Conservation (phyloP, 2,113 vertebrate genomes). For the rabbit (Oryctolagus cuniculus) region DNA sequence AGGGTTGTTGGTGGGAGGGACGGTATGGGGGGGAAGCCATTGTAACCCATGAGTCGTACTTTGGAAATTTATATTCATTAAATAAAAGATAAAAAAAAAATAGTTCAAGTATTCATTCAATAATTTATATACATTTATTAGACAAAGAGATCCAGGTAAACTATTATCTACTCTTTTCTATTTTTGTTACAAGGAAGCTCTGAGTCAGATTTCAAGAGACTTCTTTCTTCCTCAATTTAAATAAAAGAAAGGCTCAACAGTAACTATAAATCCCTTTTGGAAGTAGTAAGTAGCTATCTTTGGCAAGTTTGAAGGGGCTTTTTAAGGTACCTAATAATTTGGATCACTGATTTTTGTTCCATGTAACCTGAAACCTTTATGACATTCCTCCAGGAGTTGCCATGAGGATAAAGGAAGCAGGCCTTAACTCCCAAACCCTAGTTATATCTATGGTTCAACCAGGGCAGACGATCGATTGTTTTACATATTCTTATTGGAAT, state of each 20-base stretch:
- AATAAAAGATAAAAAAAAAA: too few relatives aligned
- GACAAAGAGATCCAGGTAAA: neutral
- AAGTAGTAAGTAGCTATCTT: neutral
- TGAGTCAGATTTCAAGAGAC: neutral
- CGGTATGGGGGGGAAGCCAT: too few relatives aligned
- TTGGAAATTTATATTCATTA: too few relatives aligned
- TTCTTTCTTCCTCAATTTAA: constrained; percentile 45
- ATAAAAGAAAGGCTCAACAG: constrained; percentile 16
- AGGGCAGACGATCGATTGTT: neutral
- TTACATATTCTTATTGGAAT: neutral
- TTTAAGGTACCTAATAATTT: neutral
- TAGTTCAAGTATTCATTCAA: constrained; percentile 7
- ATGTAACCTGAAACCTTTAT: neutral
- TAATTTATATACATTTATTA: constrained; percentile 36
- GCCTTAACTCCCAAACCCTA: neutral
- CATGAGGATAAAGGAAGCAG: neutral
- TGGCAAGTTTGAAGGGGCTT: neutral
- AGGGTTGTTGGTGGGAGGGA: too few relatives aligned
- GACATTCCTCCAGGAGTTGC: neutral
- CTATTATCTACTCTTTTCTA: neutral
- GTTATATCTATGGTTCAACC: neutral
- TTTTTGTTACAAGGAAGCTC: neutral
- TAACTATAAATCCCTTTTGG: constrained; percentile 4
- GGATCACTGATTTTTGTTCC: neutral
- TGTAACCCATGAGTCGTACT: too few relatives aligned